Percentiles rank a stretch among this genome's conserved stretches.
phyloP scores from a whole-genome alignment of 2,888 invertebrate genomes.

The Trachelus tabidus region DNA sequence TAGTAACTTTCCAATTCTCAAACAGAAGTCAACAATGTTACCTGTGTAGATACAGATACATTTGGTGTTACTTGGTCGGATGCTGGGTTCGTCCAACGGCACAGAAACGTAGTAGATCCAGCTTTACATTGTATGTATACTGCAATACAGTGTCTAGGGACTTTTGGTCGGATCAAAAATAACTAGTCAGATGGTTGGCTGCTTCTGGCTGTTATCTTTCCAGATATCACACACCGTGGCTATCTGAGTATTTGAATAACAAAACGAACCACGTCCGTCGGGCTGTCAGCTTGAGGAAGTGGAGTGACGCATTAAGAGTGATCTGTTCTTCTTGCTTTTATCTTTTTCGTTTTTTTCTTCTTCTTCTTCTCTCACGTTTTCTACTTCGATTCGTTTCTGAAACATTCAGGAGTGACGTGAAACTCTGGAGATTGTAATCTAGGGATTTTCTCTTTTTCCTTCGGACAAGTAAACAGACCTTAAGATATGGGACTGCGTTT shows the following conservation, averaged over 20 bases:
- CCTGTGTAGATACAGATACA: neutral
- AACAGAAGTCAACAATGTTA: neutral
- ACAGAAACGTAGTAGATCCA: neutral
- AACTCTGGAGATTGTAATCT: neutral
- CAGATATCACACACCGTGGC: conserved; percentile 25
- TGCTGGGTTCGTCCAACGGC: neutral
- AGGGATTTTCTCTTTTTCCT: neutral
- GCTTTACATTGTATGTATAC: neutral
- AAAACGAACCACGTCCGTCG: conserved; percentile 47
- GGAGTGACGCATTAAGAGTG: conserved; percentile 30
- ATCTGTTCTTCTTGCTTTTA: conserved; percentile 6
- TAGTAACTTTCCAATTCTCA: neutral
- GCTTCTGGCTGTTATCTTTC: neutral
- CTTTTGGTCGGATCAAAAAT: neutral
- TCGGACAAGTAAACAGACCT: neutral
- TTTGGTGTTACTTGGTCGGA: neutral
- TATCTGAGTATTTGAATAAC: conserved; percentile 46
- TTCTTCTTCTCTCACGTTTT: neutral
- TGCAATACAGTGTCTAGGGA: neutral
- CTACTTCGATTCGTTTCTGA: neutral
- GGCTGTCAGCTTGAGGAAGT: conserved; percentile 38
- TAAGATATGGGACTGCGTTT: neutral
- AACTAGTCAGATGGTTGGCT: neutral
- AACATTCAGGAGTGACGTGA: neutral
- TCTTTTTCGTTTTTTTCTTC: neutral